Base-by-base conservation (phyloP, 1,140 invertebrate species). In the Reticulitermes speratus region DNA sequence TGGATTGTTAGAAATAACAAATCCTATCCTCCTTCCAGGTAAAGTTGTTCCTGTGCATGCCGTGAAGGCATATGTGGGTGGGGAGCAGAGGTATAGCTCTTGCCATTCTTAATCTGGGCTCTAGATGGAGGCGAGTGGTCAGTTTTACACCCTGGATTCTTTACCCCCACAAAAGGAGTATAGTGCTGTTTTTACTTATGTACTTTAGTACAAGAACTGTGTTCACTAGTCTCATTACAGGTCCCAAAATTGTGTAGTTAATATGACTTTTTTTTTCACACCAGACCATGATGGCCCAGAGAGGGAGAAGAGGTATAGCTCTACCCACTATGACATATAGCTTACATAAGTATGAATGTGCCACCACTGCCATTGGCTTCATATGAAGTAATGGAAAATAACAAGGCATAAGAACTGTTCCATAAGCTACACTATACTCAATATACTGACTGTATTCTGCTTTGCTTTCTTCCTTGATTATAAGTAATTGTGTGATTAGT, bases 21-120 rank as follows among this genome's bases (percentile, higher is more conserved):
- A 94, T 89, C 93, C 93, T 45, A 89, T 93, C n/a, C 89, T 94
- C 59, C 93, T 94, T 90, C 5, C n/a, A n/a, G n/a, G 88, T 89
- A 3, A 89, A 93, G 89, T 94, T 93, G 93, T 69, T 55, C 45
- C 14, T 48, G 38, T 38, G 38, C 38, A 38, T 38, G 38, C 38
- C 2, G 5, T 38, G 5, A 38, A 38, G 38, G 38, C 38, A 38
- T 38, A 38, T 38, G 38, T 38, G 38, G 38, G 38, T 38, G 38
- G 38, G 38, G 38, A 5, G 38, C 38, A 38, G 2, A 38, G 38
- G 38, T 38, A 38, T 38, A 38, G 38, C 38, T 38, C 38, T 38
- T 5, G 5, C 5, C 38, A 38, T 38, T 38, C 38, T 38, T 38
- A 38, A 38, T 38, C 38, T 38, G 2, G 5, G 38, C 38, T 38